Conservation (phyloP, 2,113 vertebrate species). For the Suricata suricatta region DNA sequence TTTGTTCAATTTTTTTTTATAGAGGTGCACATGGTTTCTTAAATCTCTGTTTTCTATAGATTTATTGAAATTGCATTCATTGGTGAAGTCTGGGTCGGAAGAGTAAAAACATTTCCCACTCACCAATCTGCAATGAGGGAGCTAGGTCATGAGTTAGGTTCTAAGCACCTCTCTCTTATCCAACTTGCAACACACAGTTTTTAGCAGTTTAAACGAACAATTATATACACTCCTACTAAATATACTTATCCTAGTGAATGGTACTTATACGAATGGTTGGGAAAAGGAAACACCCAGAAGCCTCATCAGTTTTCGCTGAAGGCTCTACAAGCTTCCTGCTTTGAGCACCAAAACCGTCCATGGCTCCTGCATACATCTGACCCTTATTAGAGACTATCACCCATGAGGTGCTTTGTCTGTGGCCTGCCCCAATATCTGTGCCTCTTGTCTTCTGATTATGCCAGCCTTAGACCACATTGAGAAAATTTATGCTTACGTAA, state of each 20-base stretch:
- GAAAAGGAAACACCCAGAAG: neutral
- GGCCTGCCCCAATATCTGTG: neutral
- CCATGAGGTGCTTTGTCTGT: neutral
- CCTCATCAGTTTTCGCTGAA: neutral
- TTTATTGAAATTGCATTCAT: neutral
- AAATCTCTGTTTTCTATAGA: neutral
- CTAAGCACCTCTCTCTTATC: neutral
- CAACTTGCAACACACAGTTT: neutral
- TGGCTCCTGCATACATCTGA: neutral
- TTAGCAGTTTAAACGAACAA: constrained; percentile 12
- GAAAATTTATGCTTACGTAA: constrained; percentile 3
- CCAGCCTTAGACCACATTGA: neutral
- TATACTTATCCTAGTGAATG: neutral
- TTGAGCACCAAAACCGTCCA: neutral
- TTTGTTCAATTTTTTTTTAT: neutral
- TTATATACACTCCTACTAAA: neutral
- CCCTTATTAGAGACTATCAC: neutral
- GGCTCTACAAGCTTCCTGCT: neutral
- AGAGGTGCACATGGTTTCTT: neutral
- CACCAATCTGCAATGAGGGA: neutral
- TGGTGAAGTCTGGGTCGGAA: neutral
- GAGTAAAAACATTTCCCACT: neutral
- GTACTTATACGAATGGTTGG: neutral
- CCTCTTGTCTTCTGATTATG: neutral
- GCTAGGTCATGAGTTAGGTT: neutral